Conservation (phyloP, 2,113 vertebrate genomes). For the Megalops atlanticus region DNA sequence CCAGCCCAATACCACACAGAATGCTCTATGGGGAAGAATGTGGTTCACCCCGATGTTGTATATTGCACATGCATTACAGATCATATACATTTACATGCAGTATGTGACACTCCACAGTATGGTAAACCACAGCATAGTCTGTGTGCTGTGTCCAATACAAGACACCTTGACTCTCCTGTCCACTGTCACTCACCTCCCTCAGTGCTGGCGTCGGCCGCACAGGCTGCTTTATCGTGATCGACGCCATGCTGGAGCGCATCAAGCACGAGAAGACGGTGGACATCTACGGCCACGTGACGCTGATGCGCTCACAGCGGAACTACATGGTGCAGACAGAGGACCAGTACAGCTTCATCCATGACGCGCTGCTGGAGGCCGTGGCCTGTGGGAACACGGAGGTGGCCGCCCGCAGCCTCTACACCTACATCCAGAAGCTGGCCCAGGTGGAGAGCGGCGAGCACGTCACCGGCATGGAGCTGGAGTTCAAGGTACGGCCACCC, state of each 20-base stretch:
- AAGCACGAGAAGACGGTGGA: conserved; percentile 97
- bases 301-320: conserved; percentile 95
- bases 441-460: conserved; percentile 92
- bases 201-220: conserved; percentile 93
- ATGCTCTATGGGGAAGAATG: too few species aligned
- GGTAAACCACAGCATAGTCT: too few species aligned
- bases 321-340: conserved; percentile 99
- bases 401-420: conserved; percentile 89
- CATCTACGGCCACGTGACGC: conserved; percentile 95
- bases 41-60: too few species aligned
- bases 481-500: conserved; percentile 86
- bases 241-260: conserved; percentile 96
- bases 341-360: conserved; percentile 99
- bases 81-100: too few species aligned
- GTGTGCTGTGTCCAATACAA: too few species aligned
- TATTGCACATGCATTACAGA: too few species aligned
- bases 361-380: conserved; percentile 94
- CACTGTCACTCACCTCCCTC: background rate
- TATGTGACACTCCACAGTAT: too few species aligned
- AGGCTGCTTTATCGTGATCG: conserved; percentile 96
- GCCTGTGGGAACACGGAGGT: conserved; percentile 96
- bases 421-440: conserved; percentile 94
- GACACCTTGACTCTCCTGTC: background rate
- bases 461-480: conserved; percentile 96
- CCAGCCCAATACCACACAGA: too few species aligned